Evolutionary conservation across 2,888 invertebrate species (phyloP), one percentile per base, ranked within the genome.

Genomic region (Empis livida): DNA sequence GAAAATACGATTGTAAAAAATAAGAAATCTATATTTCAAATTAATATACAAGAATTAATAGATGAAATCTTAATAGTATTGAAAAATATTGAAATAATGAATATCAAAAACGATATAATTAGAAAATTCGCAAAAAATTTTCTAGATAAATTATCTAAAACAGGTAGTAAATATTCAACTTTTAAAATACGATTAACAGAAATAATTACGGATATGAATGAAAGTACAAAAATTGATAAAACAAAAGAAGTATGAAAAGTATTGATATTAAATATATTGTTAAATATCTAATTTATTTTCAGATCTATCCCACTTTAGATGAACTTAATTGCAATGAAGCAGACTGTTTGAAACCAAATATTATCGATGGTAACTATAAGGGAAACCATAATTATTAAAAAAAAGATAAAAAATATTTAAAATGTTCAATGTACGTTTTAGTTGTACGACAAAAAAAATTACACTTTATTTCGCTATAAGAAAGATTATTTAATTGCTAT

Each of bases 351-450:
- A 65, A 76, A 14, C 73, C 75, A 1, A 82, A 80, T 58, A 74
- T 79, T 46, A 63, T 75, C 1, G 64, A 74, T 40, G 84, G 83
- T 14, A 70, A 73, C 0, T 86, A 83, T 60, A 59, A 9, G 23
- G 23, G 9, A 27, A 27, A 27, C 23, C 8, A 27, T 27, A 27
- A 69, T 2, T 70, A 71, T 59, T 32, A 32, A 32, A 32, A n/a
- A 32, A 32, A n/a, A 27, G 20, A 20, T 20, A 5, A 27, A 27
- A 27, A 27, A 8, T 27, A 27, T 27, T 27, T 27, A 4, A 27
- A 27, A 27, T 27, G 23, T 27, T 9, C 20, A 20, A 20, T 27
- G 23, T 27, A 27, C 23, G 23, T 27, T 27, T 27, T 27, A 27
- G 23, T 27, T 27, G 8, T 27, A 27, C 9, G 5, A 20, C 6